Percentiles rank a stretch among this genome's conserved stretches.
Conservation (phyloP, 2,797 vertebrate species). For the Rhabdophis nuchalis region DNA sequence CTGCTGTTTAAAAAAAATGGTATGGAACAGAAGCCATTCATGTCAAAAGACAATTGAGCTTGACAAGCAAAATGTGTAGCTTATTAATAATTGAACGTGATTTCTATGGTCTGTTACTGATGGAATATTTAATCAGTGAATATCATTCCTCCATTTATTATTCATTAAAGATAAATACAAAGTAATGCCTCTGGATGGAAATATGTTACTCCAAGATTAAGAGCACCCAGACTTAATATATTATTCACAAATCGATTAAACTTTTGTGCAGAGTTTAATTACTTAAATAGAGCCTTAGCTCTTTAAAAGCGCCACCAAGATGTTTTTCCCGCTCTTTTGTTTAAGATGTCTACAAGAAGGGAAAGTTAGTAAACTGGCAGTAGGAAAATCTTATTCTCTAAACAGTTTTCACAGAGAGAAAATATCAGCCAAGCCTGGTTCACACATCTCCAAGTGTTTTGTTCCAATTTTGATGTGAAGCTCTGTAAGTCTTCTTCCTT, state of each 20-base stretch:
- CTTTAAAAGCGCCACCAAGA: conserved; percentile 49
- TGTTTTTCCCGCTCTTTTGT: conserved; percentile 25
- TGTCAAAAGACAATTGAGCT: conserved; percentile 61
- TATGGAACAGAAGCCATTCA: conserved; percentile 60
- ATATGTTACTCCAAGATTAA: conserved; percentile 65
- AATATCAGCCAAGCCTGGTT: neutral
- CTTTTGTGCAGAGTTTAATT: conserved; percentile 61
- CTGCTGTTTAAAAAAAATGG: conserved; percentile 47
- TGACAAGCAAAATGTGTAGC: conserved; percentile 64
- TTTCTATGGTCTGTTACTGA: conserved; percentile 72
- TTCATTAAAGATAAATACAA: conserved; percentile 79
- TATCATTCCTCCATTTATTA: conserved; percentile 74
- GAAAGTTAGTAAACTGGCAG: neutral
- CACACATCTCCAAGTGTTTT: neutral
- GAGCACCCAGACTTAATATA: conserved; percentile 66
- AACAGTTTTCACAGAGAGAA: neutral
- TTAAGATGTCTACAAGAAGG: conserved; percentile 31
- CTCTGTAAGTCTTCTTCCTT: conserved; percentile 21
- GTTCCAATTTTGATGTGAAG: conserved; percentile 22
- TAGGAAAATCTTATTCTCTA: neutral
- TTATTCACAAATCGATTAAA: conserved; percentile 73
- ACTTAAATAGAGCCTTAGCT: conserved; percentile 54
- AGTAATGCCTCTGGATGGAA: conserved; percentile 67
- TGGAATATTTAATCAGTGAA: conserved; percentile 81
- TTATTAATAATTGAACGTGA: conserved; percentile 77